phyloP scores from a whole-genome alignment of 1,140 invertebrate species.

The Belonocnema kinseyi region DNA sequence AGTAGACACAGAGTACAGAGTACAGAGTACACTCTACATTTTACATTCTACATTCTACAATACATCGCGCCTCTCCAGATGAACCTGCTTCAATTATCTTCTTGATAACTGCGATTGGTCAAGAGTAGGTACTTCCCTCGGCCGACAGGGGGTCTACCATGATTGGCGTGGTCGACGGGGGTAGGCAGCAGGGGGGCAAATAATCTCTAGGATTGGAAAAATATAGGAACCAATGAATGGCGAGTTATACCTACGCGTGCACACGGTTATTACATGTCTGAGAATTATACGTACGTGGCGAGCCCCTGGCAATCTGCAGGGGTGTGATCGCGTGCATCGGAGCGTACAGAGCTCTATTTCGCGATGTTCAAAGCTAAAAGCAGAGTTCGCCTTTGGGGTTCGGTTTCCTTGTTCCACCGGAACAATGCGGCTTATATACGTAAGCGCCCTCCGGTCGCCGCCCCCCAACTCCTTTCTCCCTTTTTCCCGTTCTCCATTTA shows the following conservation, averaged over 20 bases:
- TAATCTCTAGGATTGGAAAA: conserved; percentile 45
- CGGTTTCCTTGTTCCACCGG: conserved; percentile 52
- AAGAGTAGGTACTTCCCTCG: conserved; percentile 29
- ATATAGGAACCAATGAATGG: conserved; percentile 38
- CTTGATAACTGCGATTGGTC: conserved; percentile 43
- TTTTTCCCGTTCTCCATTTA: conserved; percentile 23
- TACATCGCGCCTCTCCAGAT: conserved; percentile 33
- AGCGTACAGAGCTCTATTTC: conserved; percentile 49
- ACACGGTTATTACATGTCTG: conserved; percentile 44
- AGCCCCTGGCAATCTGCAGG: conserved; percentile 47
- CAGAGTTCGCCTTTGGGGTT: conserved; percentile 49
- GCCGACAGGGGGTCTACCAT: neutral
- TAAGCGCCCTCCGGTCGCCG: conserved; percentile 40
- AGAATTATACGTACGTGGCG: conserved; percentile 41
- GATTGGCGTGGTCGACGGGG: neutral
- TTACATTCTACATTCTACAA: neutral
- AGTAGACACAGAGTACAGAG: neutral
- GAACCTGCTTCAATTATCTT: conserved; percentile 43
- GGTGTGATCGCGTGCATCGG: conserved; percentile 55
- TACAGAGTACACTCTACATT: neutral
- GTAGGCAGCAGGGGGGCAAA: neutral
- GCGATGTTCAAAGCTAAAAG: conserved; percentile 57
- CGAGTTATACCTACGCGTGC: conserved; percentile 14
- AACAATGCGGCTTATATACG: conserved; percentile 54
- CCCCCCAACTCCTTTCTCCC: neutral